A percentile compares a stretch with the other conserved stretches of the same genome.
These are phyloP conservation scores for Hyla sarda DNA, from an alignment of 2,113 vertebrate genomes.

Conservation along the genomic window DNA sequence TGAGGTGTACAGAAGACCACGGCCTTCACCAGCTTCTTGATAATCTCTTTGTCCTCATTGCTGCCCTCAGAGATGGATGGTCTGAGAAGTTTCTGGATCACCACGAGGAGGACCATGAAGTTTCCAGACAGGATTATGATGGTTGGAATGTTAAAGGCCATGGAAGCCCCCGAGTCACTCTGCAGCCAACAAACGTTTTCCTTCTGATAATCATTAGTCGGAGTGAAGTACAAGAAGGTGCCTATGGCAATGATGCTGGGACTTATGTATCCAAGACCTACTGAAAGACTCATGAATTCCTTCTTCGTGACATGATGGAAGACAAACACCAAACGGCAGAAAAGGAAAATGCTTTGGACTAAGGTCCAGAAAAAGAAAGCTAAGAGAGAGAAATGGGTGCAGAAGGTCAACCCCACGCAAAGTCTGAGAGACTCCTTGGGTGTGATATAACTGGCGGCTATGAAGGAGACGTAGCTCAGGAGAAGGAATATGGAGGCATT, in stretches of 20 bases:
- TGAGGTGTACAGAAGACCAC: slow-evolving; percentile 40
- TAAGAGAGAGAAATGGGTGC: slow-evolving; percentile 35
- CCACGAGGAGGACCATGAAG: slow-evolving; percentile 38
- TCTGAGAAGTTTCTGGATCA: slow-evolving; percentile 37
- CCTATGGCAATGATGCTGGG: slow-evolving; percentile 19
- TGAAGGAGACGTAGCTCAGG: slow-evolving; percentile 25
- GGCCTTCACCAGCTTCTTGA: slow-evolving; percentile 49
- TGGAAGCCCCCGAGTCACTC: background rate
- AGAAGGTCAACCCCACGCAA: slow-evolving; percentile 37
- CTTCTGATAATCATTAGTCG: slow-evolving; percentile 7
- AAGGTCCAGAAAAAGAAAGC: slow-evolving; percentile 46
- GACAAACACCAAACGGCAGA: slow-evolving; percentile 38
- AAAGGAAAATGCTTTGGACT: slow-evolving; percentile 31
- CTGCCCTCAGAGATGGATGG: slow-evolving; percentile 45
- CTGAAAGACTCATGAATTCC: slow-evolving; percentile 32
- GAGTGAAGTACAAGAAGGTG: slow-evolving; percentile 34
- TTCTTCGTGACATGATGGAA: slow-evolving; percentile 44
- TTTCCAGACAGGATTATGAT: slow-evolving; percentile 23
- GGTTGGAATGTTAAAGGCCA: slow-evolving; percentile 33
- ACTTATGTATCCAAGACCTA: slow-evolving; percentile 14
- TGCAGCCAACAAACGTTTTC: slow-evolving; percentile 17
- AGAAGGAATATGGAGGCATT: slow-evolving; percentile 31
- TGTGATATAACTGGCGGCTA: slow-evolving; percentile 22
- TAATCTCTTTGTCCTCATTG: slow-evolving; percentile 32
- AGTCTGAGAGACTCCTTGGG: background rate